Percentiles rank a stretch among this genome's conserved stretches.
phyloP scores from a whole-genome alignment of 64 coral and sea anemone species.

The Trachythela sp. region DNA sequence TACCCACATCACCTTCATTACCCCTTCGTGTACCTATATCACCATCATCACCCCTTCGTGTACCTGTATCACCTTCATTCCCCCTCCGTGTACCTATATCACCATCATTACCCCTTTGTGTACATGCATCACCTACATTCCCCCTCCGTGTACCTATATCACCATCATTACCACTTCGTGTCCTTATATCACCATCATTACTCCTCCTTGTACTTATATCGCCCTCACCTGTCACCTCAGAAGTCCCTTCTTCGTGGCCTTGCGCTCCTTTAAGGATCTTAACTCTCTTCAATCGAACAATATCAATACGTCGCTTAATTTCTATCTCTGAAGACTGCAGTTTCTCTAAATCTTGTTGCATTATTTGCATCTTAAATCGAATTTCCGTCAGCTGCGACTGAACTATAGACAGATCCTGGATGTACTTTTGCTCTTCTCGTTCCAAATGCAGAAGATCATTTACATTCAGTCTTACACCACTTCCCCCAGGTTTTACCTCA shows the following conservation, averaged over 20 bases:
- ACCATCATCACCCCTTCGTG: neutral
- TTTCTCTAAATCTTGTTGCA: neutral
- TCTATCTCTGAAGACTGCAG: neutral
- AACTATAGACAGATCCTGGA: neutral
- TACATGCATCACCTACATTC: neutral
- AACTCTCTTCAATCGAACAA: neutral
- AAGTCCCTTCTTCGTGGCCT: neutral
- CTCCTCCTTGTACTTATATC: neutral
- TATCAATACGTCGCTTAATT: neutral
- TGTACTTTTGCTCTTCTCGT: slow-evolving; percentile 4
- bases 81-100: neutral
- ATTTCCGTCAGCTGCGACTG: neutral
- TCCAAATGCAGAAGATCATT: neutral
- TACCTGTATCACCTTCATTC: neutral
- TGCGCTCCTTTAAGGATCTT: neutral
- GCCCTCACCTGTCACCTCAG: neutral
- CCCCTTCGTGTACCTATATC: neutral
- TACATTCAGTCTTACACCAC: neutral
- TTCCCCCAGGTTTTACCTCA: neutral
- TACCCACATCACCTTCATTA: neutral
- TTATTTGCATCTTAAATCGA: neutral
- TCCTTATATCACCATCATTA: neutral
- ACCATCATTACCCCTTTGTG: neutral
- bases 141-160: neutral
- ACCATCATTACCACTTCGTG: neutral